Conservation (phyloP, 2,888 invertebrate species). For the Leptarthrus brevirostris region DNA sequence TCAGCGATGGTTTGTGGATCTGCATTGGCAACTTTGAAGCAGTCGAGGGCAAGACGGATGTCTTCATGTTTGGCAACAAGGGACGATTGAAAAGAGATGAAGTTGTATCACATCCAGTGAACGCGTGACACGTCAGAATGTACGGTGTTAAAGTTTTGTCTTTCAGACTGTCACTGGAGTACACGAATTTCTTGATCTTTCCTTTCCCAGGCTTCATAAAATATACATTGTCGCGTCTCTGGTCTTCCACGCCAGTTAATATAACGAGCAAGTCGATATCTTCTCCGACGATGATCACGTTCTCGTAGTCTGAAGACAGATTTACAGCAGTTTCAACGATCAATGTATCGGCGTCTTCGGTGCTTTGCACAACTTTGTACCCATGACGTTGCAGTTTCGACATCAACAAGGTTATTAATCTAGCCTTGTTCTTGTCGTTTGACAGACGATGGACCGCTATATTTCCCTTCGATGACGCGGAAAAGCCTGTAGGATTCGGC, state of each 20-base stretch:
- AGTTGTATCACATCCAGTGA: constrained; percentile 8
- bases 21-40: constrained; percentile 8
- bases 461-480: too few species aligned
- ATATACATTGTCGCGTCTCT: background rate
- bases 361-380: background rate
- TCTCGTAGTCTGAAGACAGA: too few species aligned
- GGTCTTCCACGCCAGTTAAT: background rate
- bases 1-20: too few species aligned
- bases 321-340: background rate
- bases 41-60: background rate
- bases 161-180: background rate
- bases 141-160: background rate
- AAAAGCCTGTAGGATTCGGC: too few species aligned
- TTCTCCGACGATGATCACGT: too few species aligned
- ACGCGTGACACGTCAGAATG: background rate
- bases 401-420: background rate
- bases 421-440: background rate
- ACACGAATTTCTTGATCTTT: background rate
- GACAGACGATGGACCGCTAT: too few species aligned
- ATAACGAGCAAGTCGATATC: constrained; percentile 7
- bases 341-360: background rate
- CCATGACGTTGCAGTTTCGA: background rate
- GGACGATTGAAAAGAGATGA: background rate
- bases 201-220: constrained; percentile 9
- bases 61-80: constrained; percentile 7